Conservation (phyloP, 2,888 invertebrate species). For the Eurytoma adleriae region DNA sequence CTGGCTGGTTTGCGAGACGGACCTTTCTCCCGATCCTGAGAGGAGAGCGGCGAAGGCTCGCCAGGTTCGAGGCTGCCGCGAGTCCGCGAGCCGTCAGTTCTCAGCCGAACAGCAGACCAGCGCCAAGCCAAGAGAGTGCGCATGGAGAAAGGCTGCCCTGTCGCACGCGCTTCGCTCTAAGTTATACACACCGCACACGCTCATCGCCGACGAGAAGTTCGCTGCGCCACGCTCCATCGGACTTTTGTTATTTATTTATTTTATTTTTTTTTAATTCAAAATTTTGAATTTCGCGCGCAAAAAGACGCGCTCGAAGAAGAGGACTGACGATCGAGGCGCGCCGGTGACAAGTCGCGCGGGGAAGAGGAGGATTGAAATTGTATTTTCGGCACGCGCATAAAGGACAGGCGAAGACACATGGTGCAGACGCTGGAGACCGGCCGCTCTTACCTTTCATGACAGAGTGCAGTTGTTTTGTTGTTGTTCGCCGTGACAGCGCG, state of each 20-base stretch:
- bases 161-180: slow-evolving; percentile 6
- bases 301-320: not conserved
- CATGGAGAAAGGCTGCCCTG: slow-evolving; percentile 37
- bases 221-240: too few species aligned
- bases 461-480: slow-evolving; percentile 33
- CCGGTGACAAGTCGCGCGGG: not conserved
- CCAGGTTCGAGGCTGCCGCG: slow-evolving; percentile 24
- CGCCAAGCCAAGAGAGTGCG: slow-evolving; percentile 17
- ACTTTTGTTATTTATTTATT: not conserved
- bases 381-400: not conserved
- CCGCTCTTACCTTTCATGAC: slow-evolving; percentile 39
- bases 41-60: slow-evolving; percentile 7
- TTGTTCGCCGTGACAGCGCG: not conserved
- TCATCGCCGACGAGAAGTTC: not conserved
- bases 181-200: not conserved
- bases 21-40: slow-evolving; percentile 53
- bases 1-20: slow-evolving; percentile 13
- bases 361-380: not conserved
- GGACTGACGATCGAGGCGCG: not conserved
- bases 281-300: not conserved
- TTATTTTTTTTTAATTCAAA: not conserved
- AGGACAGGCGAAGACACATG: slow-evolving; percentile 26
- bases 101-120: slow-evolving; percentile 42
- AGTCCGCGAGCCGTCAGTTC: slow-evolving; percentile 44
- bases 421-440: slow-evolving; percentile 14